Percentiles rank a stretch among this genome's conserved stretches.
These are phyloP conservation scores for Geopemphigus sp. DNA, from an alignment of 1,140 invertebrate genomes.

Conservation along the genomic window DNA sequence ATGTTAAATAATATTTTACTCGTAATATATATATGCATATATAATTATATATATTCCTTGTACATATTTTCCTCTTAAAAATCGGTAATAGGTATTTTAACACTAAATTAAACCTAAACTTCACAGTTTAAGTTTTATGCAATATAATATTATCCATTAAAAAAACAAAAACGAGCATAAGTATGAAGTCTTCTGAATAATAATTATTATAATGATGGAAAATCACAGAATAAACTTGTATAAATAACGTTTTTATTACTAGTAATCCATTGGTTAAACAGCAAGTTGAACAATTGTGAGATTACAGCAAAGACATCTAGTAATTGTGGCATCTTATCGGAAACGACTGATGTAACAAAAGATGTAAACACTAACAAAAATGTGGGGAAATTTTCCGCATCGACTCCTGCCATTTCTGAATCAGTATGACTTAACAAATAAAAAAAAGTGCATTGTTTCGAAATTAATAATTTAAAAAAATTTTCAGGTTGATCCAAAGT, in stretches of 20 bases:
- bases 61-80: too few species aligned
- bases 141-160: too few species aligned
- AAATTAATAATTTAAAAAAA: background rate
- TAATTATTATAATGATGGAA: background rate
- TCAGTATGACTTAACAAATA: background rate
- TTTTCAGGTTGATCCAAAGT: background rate
- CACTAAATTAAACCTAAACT: too few species aligned
- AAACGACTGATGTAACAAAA: constrained; percentile 18
- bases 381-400: constrained; percentile 23
- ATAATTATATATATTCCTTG: too few species aligned
- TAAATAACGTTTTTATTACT: background rate
- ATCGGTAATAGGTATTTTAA: too few species aligned
- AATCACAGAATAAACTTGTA: background rate
- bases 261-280: constrained; percentile 46
- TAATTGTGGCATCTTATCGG: constrained; percentile 16
- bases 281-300: constrained; percentile 40
- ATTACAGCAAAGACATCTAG: constrained; percentile 28
- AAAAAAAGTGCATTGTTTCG: too few species aligned
- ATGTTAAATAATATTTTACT: too few species aligned
- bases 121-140: too few species aligned
- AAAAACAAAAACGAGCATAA: too few species aligned
- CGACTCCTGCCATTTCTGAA: constrained; percentile 26
- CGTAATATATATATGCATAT: too few species aligned
- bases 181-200: too few species aligned
- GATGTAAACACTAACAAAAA: background rate